Base-by-base conservation (phyloP, 2,113 vertebrate genomes). In the Oxygymnocypris stewartii region DNA sequence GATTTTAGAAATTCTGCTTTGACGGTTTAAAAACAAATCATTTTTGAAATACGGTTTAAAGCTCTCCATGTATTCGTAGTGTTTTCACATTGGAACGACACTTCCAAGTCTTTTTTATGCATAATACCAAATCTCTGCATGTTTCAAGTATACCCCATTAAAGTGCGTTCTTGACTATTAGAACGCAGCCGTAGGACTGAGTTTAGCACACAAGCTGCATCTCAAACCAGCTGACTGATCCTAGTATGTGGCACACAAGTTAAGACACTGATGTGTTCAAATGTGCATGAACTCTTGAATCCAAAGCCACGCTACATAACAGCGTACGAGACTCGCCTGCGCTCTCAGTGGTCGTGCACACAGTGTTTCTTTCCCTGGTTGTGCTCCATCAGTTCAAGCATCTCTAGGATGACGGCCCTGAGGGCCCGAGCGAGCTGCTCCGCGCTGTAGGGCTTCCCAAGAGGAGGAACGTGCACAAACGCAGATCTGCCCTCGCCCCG, bases 401-500 rank as follows among this genome's bases (percentile, higher is more conserved):
- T 98, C 84, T 96, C 96, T 74, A 92, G 93, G 0, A 99, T 89
- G 51, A 97, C 91, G 51, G 94, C 96, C 91, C 93, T 96, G 6
- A 99, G 95, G 0, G 96, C 96, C 69, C 93, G 74, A 2, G 96
- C 97, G 89, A 99, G 95, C 84, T 97, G 96, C 87, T 93, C 92
- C 0, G 96, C 96, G 0, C 93, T 95, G 84, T 98, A 98, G 0
- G 97, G 97, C 63, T 96, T 96, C 0, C 95, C 97, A 87, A 99
- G 91, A 0, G 97, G 97, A 11, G 98, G 98, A 51, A 99, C 98
- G 0, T 99, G 98, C 9, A 99, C 91, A 0, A 99, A 99, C 0
- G 96, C 97, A 0, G 96, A 95, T 25, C 90, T 93, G 2, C 97
- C 96, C 0, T 91, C 91, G 75, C 97, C 96, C 92, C 96, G 94